These are phyloP conservation scores for Portunus trituberculatus DNA, from an alignment of 1,140 invertebrate species.

Conservation along the genomic window DNA sequence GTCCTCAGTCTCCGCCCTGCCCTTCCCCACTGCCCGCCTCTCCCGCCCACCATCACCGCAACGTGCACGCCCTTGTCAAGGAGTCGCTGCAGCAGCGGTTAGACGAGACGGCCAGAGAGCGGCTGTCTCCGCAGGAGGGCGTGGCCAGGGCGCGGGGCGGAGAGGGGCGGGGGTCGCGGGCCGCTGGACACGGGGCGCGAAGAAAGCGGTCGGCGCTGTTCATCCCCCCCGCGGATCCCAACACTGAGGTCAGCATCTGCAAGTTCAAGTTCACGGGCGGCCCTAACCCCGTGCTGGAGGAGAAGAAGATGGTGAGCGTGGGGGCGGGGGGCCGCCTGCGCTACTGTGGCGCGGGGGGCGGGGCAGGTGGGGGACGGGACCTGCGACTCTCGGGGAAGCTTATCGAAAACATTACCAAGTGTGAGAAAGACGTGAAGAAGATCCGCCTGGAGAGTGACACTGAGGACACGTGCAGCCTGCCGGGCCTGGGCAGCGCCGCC, in stretches of 20 bases:
- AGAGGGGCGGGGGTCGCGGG: conserved; percentile 15
- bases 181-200: conserved; percentile 61
- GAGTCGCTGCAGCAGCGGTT: conserved; percentile 74
- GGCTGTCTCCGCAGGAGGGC: conserved; percentile 61
- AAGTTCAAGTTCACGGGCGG: conserved; percentile 96
- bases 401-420: conserved; percentile 76
- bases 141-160: conserved; percentile 39
- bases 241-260: conserved; percentile 87
- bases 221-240: conserved; percentile 76
- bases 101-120: conserved; percentile 69
- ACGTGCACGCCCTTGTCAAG: conserved; percentile 70
- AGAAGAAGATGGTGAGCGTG: conserved; percentile 94
- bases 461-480: conserved; percentile 72
- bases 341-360: conserved; percentile 81
- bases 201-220: conserved; percentile 75
- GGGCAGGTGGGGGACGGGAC: conserved; percentile 4
- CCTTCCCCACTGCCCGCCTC: conserved; percentile 60
- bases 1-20: conserved; percentile 42
- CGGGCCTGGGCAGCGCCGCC: conserved; percentile 61
- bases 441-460: conserved; percentile 77
- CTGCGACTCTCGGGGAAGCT: conserved; percentile 74
- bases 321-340: conserved; percentile 92
- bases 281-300: conserved; percentile 90
- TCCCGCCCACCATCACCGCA: conserved; percentile 60
- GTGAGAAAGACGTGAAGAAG: conserved; percentile 77